Evolutionary conservation across 2,797 vertebrate species (phyloP).

Genomic region (Eulemur coronatus): DNA sequence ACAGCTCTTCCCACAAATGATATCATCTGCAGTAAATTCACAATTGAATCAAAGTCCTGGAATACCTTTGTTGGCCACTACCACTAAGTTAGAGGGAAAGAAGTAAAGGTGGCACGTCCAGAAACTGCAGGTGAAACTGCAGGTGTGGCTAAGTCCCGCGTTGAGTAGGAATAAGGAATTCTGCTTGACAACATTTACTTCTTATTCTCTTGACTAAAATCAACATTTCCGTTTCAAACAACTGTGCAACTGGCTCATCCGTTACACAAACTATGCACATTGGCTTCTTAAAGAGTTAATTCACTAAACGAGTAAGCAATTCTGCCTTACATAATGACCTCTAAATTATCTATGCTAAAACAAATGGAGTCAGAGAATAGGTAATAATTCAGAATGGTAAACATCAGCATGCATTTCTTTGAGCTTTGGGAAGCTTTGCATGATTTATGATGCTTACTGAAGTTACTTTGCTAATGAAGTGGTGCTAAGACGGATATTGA

Average conservation of each 20-base stretch:
- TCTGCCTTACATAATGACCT: not conserved
- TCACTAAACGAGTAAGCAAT: not conserved
- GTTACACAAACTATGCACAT: not conserved
- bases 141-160: not conserved
- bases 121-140: not conserved
- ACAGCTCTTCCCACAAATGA: not conserved
- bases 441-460: not conserved
- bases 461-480: not conserved
- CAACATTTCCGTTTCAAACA: not conserved
- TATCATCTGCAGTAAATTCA: not conserved
- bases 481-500: not conserved
- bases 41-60: not conserved
- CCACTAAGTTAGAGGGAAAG: not conserved
- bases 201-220: not conserved
- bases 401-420: not conserved
- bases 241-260: not conserved
- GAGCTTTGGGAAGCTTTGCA: not conserved
- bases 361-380: not conserved
- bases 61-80: not conserved
- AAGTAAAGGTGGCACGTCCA: fast-evolving
- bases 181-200: not conserved
- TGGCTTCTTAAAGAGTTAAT: not conserved
- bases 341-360: slow-evolving; percentile 1
- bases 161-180: not conserved
- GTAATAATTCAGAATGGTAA: slow-evolving; percentile 38